phyloP scores from a whole-genome alignment of 2,888 invertebrate genomes.

The Drosophila longiperda region DNA sequence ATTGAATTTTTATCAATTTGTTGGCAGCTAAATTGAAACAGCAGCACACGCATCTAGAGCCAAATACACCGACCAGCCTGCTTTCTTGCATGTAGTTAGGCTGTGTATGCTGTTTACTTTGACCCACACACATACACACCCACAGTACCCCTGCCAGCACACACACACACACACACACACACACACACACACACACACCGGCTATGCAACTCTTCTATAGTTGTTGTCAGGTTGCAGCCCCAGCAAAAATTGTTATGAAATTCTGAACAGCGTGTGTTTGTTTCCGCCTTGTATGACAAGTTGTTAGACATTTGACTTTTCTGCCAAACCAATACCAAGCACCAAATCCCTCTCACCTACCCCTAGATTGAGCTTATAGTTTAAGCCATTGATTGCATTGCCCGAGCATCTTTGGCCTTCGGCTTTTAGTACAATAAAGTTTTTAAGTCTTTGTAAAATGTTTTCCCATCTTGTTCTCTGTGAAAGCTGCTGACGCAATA shows the following conservation, averaged over 20 bases:
- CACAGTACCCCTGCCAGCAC: too few relatives aligned
- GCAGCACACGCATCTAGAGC: constrained; percentile 25
- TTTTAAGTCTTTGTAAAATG: constrained; percentile 73
- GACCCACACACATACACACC: background rate
- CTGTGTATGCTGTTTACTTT: constrained; percentile 41
- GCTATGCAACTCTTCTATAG: background rate
- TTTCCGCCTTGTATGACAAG: constrained; percentile 70
- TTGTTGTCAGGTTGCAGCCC: constrained; percentile 29
- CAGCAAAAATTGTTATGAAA: constrained; percentile 70
- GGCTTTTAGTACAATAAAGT: constrained; percentile 50
- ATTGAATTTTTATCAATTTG: constrained; percentile 78
- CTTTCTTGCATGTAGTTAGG: constrained; percentile 29
- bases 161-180: background rate
- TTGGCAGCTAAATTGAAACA: constrained; percentile 63
- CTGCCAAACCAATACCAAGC: constrained; percentile 27
- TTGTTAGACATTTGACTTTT: constrained; percentile 72
- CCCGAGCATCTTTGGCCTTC: constrained; percentile 60
- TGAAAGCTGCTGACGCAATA: constrained; percentile 51
- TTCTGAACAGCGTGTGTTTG: constrained; percentile 39
- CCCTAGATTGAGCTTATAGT: constrained; percentile 37
- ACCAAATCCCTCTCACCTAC: background rate
- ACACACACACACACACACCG: background rate
- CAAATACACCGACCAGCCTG: background rate
- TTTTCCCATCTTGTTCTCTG: constrained; percentile 31
- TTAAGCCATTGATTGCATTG: constrained; percentile 79